Conservation (phyloP, 2,113 vertebrate genomes). For the Pavo muticus region DNA sequence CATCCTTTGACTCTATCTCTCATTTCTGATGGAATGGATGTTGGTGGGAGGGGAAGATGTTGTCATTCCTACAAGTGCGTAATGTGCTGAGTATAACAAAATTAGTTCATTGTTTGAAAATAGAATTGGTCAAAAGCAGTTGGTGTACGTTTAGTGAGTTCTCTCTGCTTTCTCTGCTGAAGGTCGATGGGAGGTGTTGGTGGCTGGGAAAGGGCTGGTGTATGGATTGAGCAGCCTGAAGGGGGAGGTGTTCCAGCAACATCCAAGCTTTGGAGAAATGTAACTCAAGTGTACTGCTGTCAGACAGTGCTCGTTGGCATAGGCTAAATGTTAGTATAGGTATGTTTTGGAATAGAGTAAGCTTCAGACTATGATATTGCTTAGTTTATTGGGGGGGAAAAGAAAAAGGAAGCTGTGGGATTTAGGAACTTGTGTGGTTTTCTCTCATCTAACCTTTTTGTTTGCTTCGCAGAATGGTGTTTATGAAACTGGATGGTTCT, state of each 20-base stretch:
- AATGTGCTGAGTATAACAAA: not conserved
- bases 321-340: not conserved
- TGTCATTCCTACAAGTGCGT: not conserved
- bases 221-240: not conserved
- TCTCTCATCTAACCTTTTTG: rapidly evolving
- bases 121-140: not conserved
- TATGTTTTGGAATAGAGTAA: not conserved
- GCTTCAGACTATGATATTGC: not conserved
- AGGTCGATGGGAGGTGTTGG: not conserved
- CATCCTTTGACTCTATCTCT: not conserved
- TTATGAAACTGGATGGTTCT: not conserved
- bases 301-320: not conserved
- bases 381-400: not conserved
- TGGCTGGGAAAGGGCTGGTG: not conserved
- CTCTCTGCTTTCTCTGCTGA: not conserved
- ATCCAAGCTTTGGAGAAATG: not conserved
- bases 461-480: not conserved
- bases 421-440: not conserved
- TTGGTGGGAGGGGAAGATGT: not conserved
- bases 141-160: not conserved
- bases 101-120: not conserved
- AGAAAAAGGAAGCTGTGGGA: not conserved
- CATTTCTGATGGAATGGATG: not conserved
- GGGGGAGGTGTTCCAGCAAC: not conserved
- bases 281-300: not conserved